Conservation (phyloP, 2,113 vertebrate species). For the Calidris pygmaea region DNA sequence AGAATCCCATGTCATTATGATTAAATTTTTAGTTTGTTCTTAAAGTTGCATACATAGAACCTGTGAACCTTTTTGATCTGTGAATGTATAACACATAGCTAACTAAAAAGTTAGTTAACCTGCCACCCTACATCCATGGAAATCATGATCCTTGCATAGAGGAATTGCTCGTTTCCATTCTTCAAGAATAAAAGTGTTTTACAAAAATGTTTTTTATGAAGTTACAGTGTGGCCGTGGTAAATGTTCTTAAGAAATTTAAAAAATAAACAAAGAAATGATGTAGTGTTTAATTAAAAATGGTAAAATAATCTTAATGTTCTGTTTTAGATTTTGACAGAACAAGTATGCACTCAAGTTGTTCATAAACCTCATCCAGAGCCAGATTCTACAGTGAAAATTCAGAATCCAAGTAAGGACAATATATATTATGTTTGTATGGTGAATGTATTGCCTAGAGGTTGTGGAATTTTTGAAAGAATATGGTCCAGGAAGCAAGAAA, state of each 20-base stretch:
- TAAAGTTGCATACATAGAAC: neutral
- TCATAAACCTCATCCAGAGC: slow-evolving; percentile 97
- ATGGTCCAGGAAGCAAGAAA: neutral
- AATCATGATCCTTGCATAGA: neutral
- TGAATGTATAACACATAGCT: neutral
- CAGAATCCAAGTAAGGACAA: slow-evolving; percentile 95
- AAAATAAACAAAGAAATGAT: neutral
- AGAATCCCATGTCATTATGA: neutral
- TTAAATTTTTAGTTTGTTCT: neutral
- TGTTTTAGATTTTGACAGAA: slow-evolving; percentile 93
- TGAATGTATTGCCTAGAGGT: neutral
- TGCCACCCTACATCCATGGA: neutral
- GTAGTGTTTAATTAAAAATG: neutral
- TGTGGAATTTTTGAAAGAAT: neutral
- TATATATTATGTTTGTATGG: neutral
- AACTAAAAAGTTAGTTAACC: neutral
- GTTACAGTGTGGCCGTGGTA: rapidly evolving
- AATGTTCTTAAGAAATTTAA: neutral
- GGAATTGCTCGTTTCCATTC: neutral
- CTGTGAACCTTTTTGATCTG: neutral
- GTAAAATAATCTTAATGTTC: slow-evolving; percentile 11
- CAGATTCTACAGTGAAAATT: slow-evolving; percentile 98
- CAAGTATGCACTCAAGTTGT: slow-evolving; percentile 99
- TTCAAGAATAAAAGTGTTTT: neutral
- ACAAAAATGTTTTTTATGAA: neutral